Percentiles rank a stretch among this genome's conserved stretches.
Evolutionary conservation across 2,888 invertebrate species (phyloP).

Genomic region (Agrilus biguttatus): DNA sequence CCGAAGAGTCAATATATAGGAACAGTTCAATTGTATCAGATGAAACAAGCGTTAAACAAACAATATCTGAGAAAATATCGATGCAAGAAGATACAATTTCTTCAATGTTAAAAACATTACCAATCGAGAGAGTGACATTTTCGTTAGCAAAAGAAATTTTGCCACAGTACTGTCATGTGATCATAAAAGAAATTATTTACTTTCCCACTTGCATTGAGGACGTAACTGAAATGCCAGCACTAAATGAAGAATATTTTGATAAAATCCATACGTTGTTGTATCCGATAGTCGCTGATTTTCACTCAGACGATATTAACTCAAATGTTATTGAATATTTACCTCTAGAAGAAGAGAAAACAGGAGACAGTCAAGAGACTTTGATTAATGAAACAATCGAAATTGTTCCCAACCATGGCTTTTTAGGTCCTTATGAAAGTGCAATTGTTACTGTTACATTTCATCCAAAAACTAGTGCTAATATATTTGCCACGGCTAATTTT

Average conservation of each 20-base stretch:
- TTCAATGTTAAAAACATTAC: too few relatives aligned
- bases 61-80: too few relatives aligned
- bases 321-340: conserved; percentile 2
- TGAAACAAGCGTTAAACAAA: too few relatives aligned
- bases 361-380: conserved; percentile 24
- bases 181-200: conserved; percentile 1
- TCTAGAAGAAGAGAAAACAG: neutral
- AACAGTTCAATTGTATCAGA: too few relatives aligned
- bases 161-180: too few relatives aligned
- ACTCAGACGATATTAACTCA: conserved; percentile 3
- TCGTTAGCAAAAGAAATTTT: too few relatives aligned
- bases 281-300: conserved; percentile 7
- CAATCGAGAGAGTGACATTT: too few relatives aligned
- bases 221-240: conserved; percentile 5
- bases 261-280: conserved; percentile 8
- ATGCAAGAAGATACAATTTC: too few relatives aligned
- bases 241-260: conserved; percentile 7
- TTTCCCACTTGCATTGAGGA: conserved; percentile 3
- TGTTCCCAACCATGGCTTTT: conserved; percentile 34
- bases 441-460: conserved; percentile 35
- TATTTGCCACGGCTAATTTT: conserved; percentile 36
- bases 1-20: too few relatives aligned
- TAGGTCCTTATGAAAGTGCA: conserved; percentile 38
- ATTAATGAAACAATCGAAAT: conserved; percentile 33
- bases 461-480: conserved; percentile 31